Evolutionary conservation across 2,888 invertebrate species (phyloP).

Genomic region (Escarpia spicata): DNA sequence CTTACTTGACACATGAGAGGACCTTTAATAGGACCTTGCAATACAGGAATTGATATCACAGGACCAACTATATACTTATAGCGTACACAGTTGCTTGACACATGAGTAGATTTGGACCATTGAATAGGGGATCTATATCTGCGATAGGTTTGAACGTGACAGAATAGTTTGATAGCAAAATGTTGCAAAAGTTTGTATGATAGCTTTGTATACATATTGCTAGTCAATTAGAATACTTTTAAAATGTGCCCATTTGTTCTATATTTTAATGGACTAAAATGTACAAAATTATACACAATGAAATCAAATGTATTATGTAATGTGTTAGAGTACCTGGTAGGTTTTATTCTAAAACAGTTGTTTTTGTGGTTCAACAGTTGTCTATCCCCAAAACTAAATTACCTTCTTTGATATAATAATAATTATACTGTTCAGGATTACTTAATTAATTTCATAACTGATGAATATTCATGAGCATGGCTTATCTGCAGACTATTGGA

Average conservation of each 20-base stretch:
- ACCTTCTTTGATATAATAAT: too few relatives aligned
- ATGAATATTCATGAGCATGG: conserved; percentile 19
- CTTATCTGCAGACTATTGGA: conserved; percentile 53
- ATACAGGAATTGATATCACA: neutral
- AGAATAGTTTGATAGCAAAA: neutral
- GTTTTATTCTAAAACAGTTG: too few relatives aligned
- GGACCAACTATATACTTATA: neutral
- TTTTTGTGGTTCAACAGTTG: too few relatives aligned
- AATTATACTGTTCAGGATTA: neutral
- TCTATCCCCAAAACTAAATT: too few relatives aligned
- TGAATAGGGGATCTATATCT: neutral
- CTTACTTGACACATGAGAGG: neutral
- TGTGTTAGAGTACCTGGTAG: too few relatives aligned
- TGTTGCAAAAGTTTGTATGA: neutral
- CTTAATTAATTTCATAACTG: neutral
- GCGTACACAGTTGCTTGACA: neutral
- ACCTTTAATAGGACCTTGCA: neutral
- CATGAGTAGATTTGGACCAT: neutral
- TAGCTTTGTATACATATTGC: too few relatives aligned
- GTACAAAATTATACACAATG: neutral
- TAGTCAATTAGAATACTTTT: too few relatives aligned
- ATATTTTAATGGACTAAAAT: too few relatives aligned
- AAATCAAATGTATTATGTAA: neutral
- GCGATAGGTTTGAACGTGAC: neutral
- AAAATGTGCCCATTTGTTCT: too few relatives aligned